phyloP scores from a whole-genome alignment of 2,113 vertebrate genomes.

The Corydoras maculifer region DNA sequence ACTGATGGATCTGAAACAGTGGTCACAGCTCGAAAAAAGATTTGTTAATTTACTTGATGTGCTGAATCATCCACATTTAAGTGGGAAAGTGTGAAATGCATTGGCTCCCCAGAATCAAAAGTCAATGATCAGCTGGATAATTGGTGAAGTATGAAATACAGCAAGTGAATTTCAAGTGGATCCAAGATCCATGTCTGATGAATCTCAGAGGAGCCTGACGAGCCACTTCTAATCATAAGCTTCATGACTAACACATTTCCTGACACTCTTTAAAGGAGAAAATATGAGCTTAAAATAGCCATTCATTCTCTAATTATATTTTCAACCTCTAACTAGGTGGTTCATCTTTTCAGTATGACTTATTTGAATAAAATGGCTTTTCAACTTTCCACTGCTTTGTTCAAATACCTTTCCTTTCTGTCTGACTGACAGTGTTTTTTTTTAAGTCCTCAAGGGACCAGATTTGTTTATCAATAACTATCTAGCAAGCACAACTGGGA shows the following conservation, averaged over 20 bases:
- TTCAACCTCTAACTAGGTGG: background rate
- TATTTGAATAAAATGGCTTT: conserved; percentile 7
- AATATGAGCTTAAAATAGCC: background rate
- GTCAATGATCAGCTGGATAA: background rate
- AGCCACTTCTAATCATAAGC: too few relatives aligned
- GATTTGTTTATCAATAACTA: conserved; percentile 2
- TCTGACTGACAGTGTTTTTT: background rate
- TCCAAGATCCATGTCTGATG: background rate
- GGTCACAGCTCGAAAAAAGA: background rate
- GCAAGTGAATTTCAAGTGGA: background rate
- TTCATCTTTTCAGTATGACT: conserved; percentile 1
- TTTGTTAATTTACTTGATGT: background rate
- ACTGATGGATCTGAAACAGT: too few relatives aligned
- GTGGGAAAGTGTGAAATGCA: background rate
- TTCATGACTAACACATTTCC: background rate
- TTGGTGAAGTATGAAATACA: background rate
- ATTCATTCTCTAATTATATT: background rate
- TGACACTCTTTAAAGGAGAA: background rate
- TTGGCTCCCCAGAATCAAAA: background rate
- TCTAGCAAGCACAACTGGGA: conserved; percentile 9
- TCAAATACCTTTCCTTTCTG: too few relatives aligned
- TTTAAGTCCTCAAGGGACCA: background rate
- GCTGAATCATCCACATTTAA: background rate
- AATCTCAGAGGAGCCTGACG: background rate
- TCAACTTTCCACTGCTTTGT: too few relatives aligned